Conservation (phyloP, 92 coral and sea anemone genomes). For the Phenganax marumi region DNA sequence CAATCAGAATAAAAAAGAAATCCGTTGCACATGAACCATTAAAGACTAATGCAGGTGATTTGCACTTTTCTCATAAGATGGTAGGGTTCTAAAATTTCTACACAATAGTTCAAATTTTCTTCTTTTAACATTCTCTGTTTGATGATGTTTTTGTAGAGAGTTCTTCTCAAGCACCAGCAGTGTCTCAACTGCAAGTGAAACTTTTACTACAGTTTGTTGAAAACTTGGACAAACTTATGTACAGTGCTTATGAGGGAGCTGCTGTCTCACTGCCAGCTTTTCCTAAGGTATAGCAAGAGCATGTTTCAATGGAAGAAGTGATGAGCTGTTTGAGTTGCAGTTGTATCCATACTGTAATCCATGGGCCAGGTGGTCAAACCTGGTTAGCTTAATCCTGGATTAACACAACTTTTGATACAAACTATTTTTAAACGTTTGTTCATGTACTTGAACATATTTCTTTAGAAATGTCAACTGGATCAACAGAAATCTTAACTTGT, state of each 20-base stretch:
- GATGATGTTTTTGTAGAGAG: constrained; percentile 39
- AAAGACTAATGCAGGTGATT: constrained; percentile 1
- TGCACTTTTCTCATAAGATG: not conserved
- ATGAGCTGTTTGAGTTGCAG: too few relatives aligned
- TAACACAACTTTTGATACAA: too few relatives aligned
- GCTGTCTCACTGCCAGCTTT: constrained; percentile 92
- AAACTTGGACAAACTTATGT: constrained; percentile 91
- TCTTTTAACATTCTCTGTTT: not conserved
- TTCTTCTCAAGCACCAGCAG: constrained; percentile 62
- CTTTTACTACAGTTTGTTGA: constrained; percentile 90
- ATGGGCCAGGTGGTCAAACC: too few relatives aligned
- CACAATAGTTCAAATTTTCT: not conserved
- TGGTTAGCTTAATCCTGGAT: not conserved
- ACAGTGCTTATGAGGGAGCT: constrained; percentile 95
- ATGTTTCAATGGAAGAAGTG: not conserved
- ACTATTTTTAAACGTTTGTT: not conserved
- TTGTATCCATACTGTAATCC: too few relatives aligned
- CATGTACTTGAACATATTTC: too few relatives aligned
- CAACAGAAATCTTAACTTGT: too few relatives aligned
- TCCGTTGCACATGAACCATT: constrained; percentile 16
- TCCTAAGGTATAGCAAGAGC: constrained; percentile 70
- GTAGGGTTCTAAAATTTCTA: not conserved
- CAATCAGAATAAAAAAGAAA: constrained; percentile 44
- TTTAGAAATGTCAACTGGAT: too few relatives aligned
- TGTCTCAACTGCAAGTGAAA: constrained; percentile 72